Percentiles rank a stretch among this genome's conserved stretches.
These are phyloP conservation scores for Catharus minimus DNA, from an alignment of 2,113 vertebrate species.

Conservation along the genomic window DNA sequence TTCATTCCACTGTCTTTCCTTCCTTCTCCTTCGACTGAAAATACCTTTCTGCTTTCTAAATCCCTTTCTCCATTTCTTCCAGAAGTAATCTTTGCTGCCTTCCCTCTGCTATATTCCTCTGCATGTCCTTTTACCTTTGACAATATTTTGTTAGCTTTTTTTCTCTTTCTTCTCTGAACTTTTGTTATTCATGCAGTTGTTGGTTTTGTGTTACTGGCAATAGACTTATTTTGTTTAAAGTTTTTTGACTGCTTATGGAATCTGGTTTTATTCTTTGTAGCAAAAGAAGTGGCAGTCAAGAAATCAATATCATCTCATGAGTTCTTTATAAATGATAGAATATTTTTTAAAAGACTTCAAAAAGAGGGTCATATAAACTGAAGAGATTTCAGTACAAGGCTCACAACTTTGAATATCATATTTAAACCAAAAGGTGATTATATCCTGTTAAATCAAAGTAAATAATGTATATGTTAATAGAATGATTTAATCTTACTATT, in stretches of 20 bases:
- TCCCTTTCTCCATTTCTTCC: background rate
- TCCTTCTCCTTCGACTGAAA: background rate
- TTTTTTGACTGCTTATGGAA: background rate
- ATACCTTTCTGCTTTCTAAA: background rate
- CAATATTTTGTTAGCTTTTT: background rate
- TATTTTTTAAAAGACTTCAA: background rate
- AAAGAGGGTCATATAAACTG: background rate
- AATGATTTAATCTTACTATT: background rate
- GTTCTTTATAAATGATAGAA: background rate
- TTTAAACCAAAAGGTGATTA: conserved; percentile 9
- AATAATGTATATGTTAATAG: background rate
- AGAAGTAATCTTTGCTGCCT: background rate
- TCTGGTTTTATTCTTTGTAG: background rate
- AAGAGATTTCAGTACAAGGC: background rate
- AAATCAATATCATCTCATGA: background rate
- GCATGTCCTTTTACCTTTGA: background rate
- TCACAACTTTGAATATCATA: background rate
- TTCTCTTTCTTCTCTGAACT: background rate
- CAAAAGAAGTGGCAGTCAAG: background rate
- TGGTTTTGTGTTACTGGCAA: background rate
- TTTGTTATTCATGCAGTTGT: background rate
- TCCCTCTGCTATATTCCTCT: accelerated
- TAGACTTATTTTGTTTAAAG: background rate
- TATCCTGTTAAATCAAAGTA: background rate
- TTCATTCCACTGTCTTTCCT: background rate